A percentile compares a stretch with the other conserved stretches of the same genome.
Evolutionary conservation across 2,797 vertebrate genomes (phyloP).

Genomic region (Cossypha polioptera): DNA sequence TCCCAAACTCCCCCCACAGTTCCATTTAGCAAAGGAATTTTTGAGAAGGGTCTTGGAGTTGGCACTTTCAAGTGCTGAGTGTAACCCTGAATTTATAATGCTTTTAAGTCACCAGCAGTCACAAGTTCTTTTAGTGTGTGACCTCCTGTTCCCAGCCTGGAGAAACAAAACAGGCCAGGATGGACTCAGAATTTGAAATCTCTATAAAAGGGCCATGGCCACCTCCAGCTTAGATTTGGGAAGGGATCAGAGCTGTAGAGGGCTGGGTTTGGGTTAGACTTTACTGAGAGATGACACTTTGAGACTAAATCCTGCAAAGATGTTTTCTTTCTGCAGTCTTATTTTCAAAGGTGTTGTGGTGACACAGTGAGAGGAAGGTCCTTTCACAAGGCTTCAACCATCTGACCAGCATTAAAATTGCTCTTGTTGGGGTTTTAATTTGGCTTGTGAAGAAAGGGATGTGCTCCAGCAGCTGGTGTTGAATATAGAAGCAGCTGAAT

Average conservation of each 20-base stretch:
- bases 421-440: neutral
- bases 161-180: neutral
- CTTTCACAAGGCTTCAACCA: neutral
- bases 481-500: neutral
- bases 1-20: neutral
- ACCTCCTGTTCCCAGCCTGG: neutral
- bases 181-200: neutral
- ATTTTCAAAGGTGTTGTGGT: neutral
- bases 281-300: neutral
- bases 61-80: slow-evolving; percentile 17
- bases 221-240: neutral
- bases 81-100: neutral
- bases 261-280: neutral
- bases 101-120: neutral
- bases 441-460: neutral
- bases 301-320: neutral
- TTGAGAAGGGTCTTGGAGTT: slow-evolving; percentile 4
- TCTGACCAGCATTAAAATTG: neutral
- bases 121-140: neutral
- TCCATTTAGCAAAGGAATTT: slow-evolving; percentile 26
- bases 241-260: neutral
- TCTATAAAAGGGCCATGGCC: neutral
- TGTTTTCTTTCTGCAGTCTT: neutral
- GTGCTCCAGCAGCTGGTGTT: neutral
- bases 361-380: neutral